A percentile compares a stretch with the other conserved stretches of the same genome.
Conservation (phyloP, 2,888 invertebrate species). For the Agrotis puta region DNA sequence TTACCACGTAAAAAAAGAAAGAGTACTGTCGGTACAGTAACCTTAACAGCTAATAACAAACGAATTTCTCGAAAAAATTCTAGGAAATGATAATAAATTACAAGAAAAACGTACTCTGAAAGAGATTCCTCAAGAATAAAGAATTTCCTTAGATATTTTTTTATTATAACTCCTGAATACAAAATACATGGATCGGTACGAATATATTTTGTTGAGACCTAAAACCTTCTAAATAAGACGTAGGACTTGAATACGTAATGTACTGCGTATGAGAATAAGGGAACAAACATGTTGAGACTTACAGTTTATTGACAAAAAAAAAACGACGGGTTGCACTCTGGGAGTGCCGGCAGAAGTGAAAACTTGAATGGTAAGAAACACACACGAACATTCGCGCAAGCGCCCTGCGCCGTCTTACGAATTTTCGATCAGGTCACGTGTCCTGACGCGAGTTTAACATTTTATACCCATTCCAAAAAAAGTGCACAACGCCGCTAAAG, state of each 20-base stretch:
- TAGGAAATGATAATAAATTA: background rate
- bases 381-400: too few relatives aligned
- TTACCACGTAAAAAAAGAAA: too few relatives aligned
- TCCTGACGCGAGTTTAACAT: too few relatives aligned
- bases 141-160: background rate
- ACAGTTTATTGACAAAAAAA: too few relatives aligned
- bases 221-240: background rate
- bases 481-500: too few relatives aligned
- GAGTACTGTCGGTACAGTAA: too few relatives aligned
- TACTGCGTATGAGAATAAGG: background rate
- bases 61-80: background rate
- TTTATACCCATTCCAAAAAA: too few relatives aligned
- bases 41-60: background rate
- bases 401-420: too few relatives aligned
- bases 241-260: conserved; percentile 19
- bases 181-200: background rate
- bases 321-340: too few relatives aligned
- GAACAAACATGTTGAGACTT: background rate
- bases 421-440: too few relatives aligned
- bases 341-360: too few relatives aligned
- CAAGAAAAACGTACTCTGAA: background rate
- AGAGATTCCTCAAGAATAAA: background rate
- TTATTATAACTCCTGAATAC: conserved; percentile 7
- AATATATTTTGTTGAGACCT: background rate
- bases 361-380: too few relatives aligned